phyloP scores from a whole-genome alignment of 2,113 vertebrate species.

The Xenopus tropicalis region UCB_Xtro_10.0 CM004444.2:81399501-81400000 shows the following conservation, averaged over 20 bases:
- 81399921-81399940: constrained; percentile 44
- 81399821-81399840: constrained; percentile 43
- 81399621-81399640: constrained; percentile 49
- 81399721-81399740: neutral
- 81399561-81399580: constrained; percentile 62
- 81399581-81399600: constrained; percentile 32
- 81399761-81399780: constrained; percentile 10
- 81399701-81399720: neutral
- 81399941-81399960: constrained; percentile 44
- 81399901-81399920: constrained; percentile 29
- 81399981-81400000: neutral
- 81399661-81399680: constrained; percentile 6
- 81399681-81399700: neutral
- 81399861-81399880: constrained; percentile 50
- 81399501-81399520: constrained; percentile 66
- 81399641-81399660: neutral
- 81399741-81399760: neutral
- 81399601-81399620: neutral
- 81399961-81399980: constrained; percentile 49
- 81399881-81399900: constrained; percentile 51
- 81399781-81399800: constrained; percentile 12
- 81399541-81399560: constrained; percentile 71
- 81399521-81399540: constrained; percentile 77
- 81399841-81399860: constrained; percentile 48
- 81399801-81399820: constrained; percentile 4